These are phyloP conservation scores for Myathropa florea DNA, from an alignment of 2,888 invertebrate genomes.

Conservation along the genomic window DNA sequence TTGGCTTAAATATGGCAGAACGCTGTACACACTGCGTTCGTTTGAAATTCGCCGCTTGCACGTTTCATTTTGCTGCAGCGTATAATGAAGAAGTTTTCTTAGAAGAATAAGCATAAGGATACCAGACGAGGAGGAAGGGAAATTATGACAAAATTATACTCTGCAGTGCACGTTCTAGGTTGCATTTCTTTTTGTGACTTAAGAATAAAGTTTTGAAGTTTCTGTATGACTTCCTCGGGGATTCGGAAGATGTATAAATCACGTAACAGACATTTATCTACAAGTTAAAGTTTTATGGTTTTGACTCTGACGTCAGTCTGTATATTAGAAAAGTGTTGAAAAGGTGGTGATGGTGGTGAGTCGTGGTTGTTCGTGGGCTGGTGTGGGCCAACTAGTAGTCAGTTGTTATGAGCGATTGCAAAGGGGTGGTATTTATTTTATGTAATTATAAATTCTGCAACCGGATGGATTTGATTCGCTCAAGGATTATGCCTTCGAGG, in stretches of 20 bases:
- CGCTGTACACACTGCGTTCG: conserved; percentile 16
- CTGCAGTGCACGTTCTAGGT: conserved; percentile 57
- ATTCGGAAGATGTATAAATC: conserved; percentile 15
- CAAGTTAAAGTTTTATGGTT: conserved; percentile 30
- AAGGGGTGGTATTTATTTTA: background rate
- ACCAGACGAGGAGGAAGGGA: background rate
- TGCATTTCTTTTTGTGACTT: conserved; percentile 30
- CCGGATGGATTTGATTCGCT: background rate
- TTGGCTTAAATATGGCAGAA: conserved; percentile 46
- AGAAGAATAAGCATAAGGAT: background rate
- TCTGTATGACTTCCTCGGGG: background rate
- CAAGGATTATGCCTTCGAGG: background rate
- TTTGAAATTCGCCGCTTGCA: conserved; percentile 18
- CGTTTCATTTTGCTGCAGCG: conserved; percentile 31
- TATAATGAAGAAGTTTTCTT: conserved; percentile 36
- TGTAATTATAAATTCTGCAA: background rate
- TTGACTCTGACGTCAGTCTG: background rate
- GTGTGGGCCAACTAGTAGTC: background rate
- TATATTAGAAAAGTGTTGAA: no score
- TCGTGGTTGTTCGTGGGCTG: background rate
- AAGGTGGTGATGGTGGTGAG: background rate
- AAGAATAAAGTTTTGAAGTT: conserved; percentile 16
- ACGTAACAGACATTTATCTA: conserved; percentile 53
- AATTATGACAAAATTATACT: conserved; percentile 59
- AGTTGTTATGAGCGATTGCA: background rate